Evolutionary conservation across 2,113 vertebrate genomes (phyloP), one percentile per base, ranked within the genome.

Genomic region (Catagonus wagneri): DNA sequence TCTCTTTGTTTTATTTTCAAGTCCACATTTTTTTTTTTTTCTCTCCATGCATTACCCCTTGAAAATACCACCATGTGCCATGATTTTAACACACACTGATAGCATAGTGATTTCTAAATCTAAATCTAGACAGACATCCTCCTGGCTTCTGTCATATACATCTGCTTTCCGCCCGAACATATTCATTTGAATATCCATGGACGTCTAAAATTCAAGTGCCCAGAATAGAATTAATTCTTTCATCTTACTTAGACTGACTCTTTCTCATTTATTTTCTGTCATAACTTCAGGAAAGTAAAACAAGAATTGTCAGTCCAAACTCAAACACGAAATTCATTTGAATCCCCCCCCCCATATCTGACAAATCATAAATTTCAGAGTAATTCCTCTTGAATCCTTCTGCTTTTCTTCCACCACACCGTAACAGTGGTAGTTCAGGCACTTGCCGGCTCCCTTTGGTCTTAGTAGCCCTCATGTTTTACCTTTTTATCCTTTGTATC

Each of bases 231-330:
- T 89, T 91, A 94, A 80, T 84, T 85, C 9, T 76, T 93, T 94
- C 44, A 86, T 81, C 36, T 94, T 83, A 29, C 78, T 90, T 87
- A 78, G 44, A 44, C 58, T 79, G 76, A 68, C n/a, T 81, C 13
- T 80, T 90, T 50, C 81, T 90, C 66, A 90, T 92, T 93, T 96
- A 90, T 88, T 96, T 95, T 81, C 81, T 92, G 58, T 88, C 36
- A 88, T 32, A 61, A 44, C 83, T 94, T 81, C 85, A 93, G 72
- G 63, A 54, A 88, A 85, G 29, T 81, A 85, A 97, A 80, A 90
- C 76, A 87, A 81, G 6, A 96, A 87, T 80, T 92, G 75, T 92
- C 71, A 96, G 68, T 78, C 50, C 17, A 96, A 92, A 60, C 22
- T 7, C 71, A 95, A 94, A 44, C 15, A 88, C 80, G 69, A 86